Evolutionary conservation across 2,113 vertebrate species (phyloP).

Genomic region (Silurus meridionalis): DNA sequence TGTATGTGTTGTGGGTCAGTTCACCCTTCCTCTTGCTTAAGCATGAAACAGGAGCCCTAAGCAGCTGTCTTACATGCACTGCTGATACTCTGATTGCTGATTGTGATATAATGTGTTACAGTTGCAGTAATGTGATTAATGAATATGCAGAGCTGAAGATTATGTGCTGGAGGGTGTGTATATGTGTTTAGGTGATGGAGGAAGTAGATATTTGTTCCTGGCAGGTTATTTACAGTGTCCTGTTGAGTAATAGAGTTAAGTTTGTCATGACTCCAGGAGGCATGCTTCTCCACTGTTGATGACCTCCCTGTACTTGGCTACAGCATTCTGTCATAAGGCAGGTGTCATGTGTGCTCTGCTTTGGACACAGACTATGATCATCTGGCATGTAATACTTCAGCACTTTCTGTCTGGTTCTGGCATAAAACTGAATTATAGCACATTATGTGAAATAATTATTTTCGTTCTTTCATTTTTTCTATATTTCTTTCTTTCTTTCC

Average conservation of each 20-base stretch:
- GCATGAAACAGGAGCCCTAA: slow-evolving; percentile 35
- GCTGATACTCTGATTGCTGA: slow-evolving; percentile 3
- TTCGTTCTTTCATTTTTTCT: no score
- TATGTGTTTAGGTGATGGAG: neutral
- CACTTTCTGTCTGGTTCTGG: neutral
- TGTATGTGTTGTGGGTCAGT: slow-evolving; percentile 19
- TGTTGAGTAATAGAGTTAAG: neutral
- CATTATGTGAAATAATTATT: no score
- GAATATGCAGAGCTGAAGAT: neutral
- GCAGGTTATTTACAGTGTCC: neutral
- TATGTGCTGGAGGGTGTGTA: neutral
- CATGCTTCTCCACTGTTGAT: slow-evolving; percentile 29
- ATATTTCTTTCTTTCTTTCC: neutral
- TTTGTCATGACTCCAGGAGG: slow-evolving; percentile 26
- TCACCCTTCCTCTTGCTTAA: slow-evolving; percentile 32
- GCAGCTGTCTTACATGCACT: slow-evolving; percentile 34
- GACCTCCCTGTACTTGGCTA: slow-evolving; percentile 37
- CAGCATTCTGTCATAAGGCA: slow-evolving; percentile 29
- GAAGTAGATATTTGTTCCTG: neutral
- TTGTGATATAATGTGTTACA: neutral
- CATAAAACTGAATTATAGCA: no score
- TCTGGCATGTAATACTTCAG: slow-evolving; percentile 1
- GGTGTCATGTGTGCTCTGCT: slow-evolving; percentile 21
- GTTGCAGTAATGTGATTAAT: slow-evolving; percentile 20
- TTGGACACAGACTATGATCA: slow-evolving; percentile 30